phyloP scores from a whole-genome alignment of 2,888 invertebrate species.

The Eristalis arbustorum region DNA sequence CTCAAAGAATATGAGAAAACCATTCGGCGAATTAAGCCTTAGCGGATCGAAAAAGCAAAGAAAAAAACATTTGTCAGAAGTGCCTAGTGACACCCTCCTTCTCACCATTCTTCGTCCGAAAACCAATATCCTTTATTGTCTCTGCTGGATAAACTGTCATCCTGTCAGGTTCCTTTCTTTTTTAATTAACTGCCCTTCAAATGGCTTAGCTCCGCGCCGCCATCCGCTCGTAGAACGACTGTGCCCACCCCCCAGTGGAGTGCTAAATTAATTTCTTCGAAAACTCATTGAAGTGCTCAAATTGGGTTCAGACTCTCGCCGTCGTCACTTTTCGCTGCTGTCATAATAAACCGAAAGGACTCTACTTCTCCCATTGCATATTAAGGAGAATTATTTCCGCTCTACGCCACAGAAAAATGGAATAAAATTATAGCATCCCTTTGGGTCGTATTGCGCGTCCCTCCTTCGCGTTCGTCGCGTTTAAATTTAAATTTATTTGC shows the following conservation, averaged over 20 bases:
- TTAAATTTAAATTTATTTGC: neutral
- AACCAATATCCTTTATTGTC: neutral
- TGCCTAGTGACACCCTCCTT: neutral
- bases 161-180: neutral
- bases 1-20: no score
- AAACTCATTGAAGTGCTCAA: neutral
- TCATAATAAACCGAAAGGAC: neutral
- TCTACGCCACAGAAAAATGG: neutral
- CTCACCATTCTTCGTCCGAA: neutral
- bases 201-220: neutral
- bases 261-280: neutral
- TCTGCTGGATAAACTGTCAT: neutral
- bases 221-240: neutral
- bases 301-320: neutral
- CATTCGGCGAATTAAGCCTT: neutral
- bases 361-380: neutral
- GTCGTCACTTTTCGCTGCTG: neutral
- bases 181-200: neutral
- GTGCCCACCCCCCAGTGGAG: neutral
- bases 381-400: neutral
- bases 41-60: neutral
- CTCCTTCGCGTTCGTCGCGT: neutral
- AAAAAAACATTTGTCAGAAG: neutral
- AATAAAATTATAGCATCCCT: neutral
- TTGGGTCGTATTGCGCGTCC: neutral